A percentile compares a stretch with the other conserved stretches of the same genome.
phyloP scores from a whole-genome alignment of 2,888 invertebrate species.

The Mythimna loreyi region DNA sequence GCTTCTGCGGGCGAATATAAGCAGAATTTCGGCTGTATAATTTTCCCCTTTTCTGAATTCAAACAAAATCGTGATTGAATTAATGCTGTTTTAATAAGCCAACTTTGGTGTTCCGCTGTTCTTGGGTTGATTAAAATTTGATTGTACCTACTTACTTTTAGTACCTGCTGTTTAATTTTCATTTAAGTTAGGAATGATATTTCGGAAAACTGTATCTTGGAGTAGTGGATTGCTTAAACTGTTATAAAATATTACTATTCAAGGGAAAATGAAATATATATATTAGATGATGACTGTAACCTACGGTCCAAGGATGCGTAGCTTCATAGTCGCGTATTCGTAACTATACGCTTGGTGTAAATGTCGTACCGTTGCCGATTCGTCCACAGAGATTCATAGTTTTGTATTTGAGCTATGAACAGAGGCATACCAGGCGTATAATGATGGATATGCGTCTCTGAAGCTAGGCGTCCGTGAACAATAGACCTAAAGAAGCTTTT shows the following conservation, averaged over 20 bases:
- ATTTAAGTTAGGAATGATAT: constrained; percentile 36
- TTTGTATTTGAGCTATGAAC: too few relatives aligned
- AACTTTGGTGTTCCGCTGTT: constrained; percentile 45
- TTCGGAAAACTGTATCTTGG: constrained; percentile 16
- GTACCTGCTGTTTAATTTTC: constrained; percentile 46
- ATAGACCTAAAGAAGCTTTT: background rate
- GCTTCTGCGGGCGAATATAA: constrained; percentile 56
- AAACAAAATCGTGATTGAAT: constrained; percentile 64
- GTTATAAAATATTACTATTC: background rate
- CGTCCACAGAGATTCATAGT: too few relatives aligned
- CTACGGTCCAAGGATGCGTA: too few relatives aligned
- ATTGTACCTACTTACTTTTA: constrained; percentile 24
- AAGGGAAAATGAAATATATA: too few relatives aligned
- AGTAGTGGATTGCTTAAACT: constrained; percentile 21
- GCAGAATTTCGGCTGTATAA: constrained; percentile 61
- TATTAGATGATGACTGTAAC: too few relatives aligned
- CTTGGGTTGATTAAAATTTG: constrained; percentile 43
- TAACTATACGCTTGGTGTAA: too few relatives aligned
- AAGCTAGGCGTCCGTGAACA: too few relatives aligned
- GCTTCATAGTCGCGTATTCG: too few relatives aligned
- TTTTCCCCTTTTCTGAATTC: constrained; percentile 65
- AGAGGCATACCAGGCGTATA: too few relatives aligned
- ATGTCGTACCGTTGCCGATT: too few relatives aligned
- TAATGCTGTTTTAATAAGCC: constrained; percentile 56
- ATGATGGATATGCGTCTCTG: too few relatives aligned